These are phyloP conservation scores for Epirrhoe tristata DNA, from an alignment of 2,888 invertebrate genomes.

Conservation along the genomic window DNA sequence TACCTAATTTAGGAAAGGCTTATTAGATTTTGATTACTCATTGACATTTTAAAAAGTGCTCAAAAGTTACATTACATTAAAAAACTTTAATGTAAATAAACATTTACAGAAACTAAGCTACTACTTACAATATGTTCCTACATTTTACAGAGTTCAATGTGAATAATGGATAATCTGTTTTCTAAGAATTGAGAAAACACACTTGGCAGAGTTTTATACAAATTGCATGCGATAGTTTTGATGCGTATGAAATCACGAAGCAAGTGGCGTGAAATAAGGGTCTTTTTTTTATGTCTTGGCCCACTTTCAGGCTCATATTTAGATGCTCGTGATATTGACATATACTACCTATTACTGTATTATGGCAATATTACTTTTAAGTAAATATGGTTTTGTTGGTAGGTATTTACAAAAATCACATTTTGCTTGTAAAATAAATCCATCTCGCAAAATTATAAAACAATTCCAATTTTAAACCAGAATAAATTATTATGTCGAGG, in stretches of 20 bases:
- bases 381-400: too few species aligned
- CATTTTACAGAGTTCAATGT: too few species aligned
- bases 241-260: constrained; percentile 34
- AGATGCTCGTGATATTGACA: constrained; percentile 38
- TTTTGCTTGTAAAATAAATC: background rate
- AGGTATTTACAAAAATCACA: background rate
- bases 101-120: too few species aligned
- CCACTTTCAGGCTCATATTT: constrained; percentile 47
- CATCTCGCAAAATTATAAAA: background rate
- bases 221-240: constrained; percentile 42
- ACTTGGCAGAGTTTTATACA: constrained; percentile 30
- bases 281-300: constrained; percentile 54
- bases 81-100: too few species aligned
- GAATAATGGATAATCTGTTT: background rate
- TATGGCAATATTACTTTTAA: too few species aligned
- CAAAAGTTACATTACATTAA: too few species aligned
- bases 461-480: background rate
- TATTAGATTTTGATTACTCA: too few species aligned
- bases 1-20: too few species aligned
- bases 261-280: constrained; percentile 66
- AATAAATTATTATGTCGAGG: too few species aligned
- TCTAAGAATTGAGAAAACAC: constrained; percentile 8
- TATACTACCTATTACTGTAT: too few species aligned
- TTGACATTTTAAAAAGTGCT: too few species aligned
- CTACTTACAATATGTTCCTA: too few species aligned